Evolutionary conservation across 2,888 invertebrate genomes (phyloP).

Genomic region (Scaptomyza tumidula): DNA sequence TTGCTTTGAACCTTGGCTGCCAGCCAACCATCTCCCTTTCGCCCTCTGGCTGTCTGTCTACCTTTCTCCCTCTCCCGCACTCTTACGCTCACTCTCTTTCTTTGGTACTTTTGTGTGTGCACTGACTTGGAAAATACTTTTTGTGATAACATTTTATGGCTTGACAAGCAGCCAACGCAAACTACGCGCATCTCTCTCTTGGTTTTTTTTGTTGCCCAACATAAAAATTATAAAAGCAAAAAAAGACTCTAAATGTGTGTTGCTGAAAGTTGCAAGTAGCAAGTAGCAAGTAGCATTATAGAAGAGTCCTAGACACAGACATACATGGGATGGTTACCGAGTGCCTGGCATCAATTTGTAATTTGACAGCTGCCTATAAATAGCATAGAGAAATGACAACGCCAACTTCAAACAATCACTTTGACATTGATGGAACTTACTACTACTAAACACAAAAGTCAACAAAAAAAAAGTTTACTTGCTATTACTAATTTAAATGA

Average conservation of each 20-base stretch:
- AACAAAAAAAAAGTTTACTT: background rate
- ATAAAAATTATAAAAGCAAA: constrained; percentile 25
- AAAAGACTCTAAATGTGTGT: constrained; percentile 8
- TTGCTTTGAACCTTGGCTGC: constrained; percentile 53
- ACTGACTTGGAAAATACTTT: constrained; percentile 77
- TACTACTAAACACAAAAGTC: constrained; percentile 14
- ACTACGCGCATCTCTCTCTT: constrained; percentile 34
- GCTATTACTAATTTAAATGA: background rate
- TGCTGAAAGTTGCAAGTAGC: constrained; percentile 22
- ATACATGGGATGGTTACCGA: constrained; percentile 15
- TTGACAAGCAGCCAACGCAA: constrained; percentile 67
- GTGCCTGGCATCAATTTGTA: constrained; percentile 67
- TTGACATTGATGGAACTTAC: constrained; percentile 54
- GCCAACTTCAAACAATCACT: constrained; percentile 38
- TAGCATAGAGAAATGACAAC: constrained; percentile 37
- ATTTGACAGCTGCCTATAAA: constrained; percentile 67
- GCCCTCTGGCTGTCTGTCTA: constrained; percentile 12
- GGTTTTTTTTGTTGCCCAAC: background rate
- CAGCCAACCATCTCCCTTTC: constrained; percentile 4
- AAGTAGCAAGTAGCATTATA: constrained; percentile 19
- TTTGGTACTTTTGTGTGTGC: constrained; percentile 64
- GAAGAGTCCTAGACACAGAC: background rate
- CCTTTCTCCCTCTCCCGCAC: background rate
- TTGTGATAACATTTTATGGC: constrained; percentile 78
- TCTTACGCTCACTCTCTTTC: background rate